A percentile compares a stretch with the other conserved stretches of the same genome.
Conservation (phyloP, 2,888 invertebrate genomes). For the Clunio marinus region DNA sequence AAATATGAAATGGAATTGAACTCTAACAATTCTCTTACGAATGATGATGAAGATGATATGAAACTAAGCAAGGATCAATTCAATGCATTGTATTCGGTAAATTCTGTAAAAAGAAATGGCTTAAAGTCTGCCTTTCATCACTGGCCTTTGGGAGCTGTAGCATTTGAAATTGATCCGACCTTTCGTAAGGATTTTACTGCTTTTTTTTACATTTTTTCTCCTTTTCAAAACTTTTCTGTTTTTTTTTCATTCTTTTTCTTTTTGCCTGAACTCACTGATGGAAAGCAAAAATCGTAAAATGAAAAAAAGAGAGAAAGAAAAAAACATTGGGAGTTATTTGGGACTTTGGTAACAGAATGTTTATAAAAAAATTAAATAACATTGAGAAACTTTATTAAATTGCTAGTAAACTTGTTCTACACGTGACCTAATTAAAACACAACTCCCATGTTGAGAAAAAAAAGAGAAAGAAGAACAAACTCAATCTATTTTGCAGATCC, state of each 20-base stretch:
- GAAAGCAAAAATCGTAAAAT: slow-evolving; percentile 1
- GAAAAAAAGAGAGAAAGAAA: no score
- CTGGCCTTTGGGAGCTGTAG: slow-evolving; percentile 31
- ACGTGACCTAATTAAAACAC: no score
- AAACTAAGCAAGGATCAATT: slow-evolving; percentile 17
- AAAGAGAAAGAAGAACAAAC: background rate
- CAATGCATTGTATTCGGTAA: slow-evolving; percentile 28
- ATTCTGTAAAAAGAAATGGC: slow-evolving; percentile 7
- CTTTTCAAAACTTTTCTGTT: background rate
- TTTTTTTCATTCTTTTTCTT: slow-evolving; percentile 1
- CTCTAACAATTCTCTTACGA: background rate
- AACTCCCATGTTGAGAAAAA: background rate
- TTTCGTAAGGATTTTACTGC: slow-evolving; percentile 15
- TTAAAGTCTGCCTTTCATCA: slow-evolving; percentile 20
- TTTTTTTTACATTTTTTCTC: background rate
- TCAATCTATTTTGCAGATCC: slow-evolving; percentile 12
- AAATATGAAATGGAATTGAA: background rate
- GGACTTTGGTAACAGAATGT: no score
- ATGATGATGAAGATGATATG: slow-evolving; percentile 30
- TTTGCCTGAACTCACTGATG: background rate
- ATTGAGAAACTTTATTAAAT: no score
- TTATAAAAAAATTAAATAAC: no score
- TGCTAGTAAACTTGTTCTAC: no score
- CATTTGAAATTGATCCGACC: slow-evolving; percentile 26
- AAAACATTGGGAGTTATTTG: no score